These are phyloP conservation scores for Reticulitermes lucifugus DNA, from an alignment of 2,888 invertebrate species.

Conservation along the genomic window DNA sequence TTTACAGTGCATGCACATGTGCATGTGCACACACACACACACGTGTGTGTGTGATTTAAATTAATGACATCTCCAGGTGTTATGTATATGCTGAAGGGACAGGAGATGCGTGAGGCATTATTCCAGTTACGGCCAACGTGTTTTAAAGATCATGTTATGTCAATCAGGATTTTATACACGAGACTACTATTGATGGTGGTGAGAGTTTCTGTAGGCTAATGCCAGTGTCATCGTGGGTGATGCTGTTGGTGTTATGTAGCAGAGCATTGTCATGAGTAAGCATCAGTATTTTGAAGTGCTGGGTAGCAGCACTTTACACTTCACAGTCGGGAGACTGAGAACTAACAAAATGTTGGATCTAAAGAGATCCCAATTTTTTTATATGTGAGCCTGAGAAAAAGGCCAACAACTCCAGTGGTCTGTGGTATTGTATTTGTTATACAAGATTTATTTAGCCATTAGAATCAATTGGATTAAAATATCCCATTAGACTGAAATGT, in stretches of 20 bases:
- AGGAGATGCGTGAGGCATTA: background rate
- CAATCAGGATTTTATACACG: background rate
- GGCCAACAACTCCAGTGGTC: constrained; percentile 38
- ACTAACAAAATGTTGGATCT: constrained; percentile 18
- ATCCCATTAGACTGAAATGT: constrained; percentile 12
- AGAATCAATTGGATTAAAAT: constrained; percentile 46
- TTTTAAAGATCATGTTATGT: background rate
- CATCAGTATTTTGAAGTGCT: constrained; percentile 19
- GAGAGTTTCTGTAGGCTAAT: background rate
- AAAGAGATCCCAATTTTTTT: constrained; percentile 13
- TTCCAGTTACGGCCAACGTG: background rate
- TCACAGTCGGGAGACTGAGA: constrained; percentile 31
- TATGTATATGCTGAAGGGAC: background rate
- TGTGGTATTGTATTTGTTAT: constrained; percentile 48
- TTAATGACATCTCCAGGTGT: background rate
- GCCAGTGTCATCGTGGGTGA: background rate
- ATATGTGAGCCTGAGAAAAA: constrained; percentile 24
- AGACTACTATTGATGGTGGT: background rate
- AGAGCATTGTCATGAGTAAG: background rate
- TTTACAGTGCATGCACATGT: background rate
- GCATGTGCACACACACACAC: background rate
- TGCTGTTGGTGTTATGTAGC: constrained; percentile 1
- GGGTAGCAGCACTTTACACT: constrained; percentile 2
- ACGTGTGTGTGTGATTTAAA: background rate
- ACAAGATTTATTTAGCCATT: constrained; percentile 43